Conservation (phyloP, 2,797 vertebrate species). For the Macrochelys suwanniensis region DNA sequence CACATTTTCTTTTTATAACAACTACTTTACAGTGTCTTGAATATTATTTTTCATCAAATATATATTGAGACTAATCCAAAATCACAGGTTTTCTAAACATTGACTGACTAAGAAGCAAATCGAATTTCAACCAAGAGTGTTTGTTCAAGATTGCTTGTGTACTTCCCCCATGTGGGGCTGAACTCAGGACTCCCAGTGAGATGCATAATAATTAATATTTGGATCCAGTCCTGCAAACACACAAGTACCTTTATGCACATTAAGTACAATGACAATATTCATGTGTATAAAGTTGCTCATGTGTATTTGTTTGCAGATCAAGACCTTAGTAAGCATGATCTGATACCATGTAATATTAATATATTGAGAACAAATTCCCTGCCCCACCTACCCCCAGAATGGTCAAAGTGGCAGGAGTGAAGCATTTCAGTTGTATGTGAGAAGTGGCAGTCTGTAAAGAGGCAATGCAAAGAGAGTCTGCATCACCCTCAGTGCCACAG, state of each 20-base stretch:
- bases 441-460: background rate
- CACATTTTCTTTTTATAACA: background rate
- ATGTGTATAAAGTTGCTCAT: background rate
- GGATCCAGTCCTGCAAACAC: background rate
- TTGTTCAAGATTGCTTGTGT: background rate
- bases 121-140: background rate
- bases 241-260: background rate
- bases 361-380: background rate
- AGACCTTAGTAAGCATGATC: background rate
- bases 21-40: background rate
- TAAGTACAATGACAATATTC: background rate
- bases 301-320: background rate
- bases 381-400: background rate
- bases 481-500: background rate
- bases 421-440: background rate
- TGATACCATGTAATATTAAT: background rate
- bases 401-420: background rate
- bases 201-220: background rate
- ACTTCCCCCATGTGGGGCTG: fast-evolving
- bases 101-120: background rate
- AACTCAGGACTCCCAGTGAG: background rate
- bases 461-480: background rate
- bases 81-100: background rate
- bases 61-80: background rate
- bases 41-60: background rate